phyloP scores from a whole-genome alignment of 2,113 vertebrate genomes.

The Halcyon senegalensis region DNA sequence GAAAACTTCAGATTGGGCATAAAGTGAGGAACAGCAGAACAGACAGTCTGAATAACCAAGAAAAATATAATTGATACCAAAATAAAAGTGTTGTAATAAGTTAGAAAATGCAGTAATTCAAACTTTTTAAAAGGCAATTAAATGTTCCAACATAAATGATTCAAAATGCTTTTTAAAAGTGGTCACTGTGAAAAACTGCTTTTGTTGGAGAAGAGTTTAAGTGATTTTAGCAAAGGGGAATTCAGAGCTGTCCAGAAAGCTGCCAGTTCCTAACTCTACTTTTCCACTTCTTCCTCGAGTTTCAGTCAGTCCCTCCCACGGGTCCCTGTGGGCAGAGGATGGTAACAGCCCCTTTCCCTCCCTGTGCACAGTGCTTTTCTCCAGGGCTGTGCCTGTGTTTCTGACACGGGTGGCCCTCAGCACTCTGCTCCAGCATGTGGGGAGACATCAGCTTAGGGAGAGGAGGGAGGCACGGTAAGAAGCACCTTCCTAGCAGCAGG shows the following conservation, averaged over 20 bases:
- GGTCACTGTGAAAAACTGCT: background rate
- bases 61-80: background rate
- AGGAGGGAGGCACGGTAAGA: background rate
- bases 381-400: background rate
- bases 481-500: background rate
- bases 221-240: background rate
- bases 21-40: background rate
- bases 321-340: background rate
- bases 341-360: background rate
- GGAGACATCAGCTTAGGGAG: background rate
- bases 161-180: background rate
- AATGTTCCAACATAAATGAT: background rate
- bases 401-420: background rate
- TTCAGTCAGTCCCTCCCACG: accelerated
- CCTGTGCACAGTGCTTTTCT: background rate
- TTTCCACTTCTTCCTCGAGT: background rate
- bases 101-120: background rate
- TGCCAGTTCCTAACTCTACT: background rate
- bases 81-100: background rate
- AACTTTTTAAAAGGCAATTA: background rate
- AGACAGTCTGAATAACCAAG: background rate
- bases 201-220: background rate
- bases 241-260: background rate
- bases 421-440: accelerated
- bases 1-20: background rate